Conservation (phyloP, 2,113 vertebrate species). For the Pleuronectes platessa region DNA sequence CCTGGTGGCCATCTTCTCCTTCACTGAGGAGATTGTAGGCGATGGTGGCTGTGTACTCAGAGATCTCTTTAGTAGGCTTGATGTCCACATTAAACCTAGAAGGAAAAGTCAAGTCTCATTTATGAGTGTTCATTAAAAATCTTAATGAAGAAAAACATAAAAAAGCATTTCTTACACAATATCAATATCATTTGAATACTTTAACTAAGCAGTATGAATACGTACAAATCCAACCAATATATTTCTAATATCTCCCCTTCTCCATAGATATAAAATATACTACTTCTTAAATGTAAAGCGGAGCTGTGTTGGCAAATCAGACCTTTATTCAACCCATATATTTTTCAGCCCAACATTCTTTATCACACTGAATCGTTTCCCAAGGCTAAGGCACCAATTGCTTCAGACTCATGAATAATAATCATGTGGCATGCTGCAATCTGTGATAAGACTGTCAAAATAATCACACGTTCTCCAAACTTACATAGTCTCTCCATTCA, state of each 20-base stretch:
- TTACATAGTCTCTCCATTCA: constrained; percentile 86
- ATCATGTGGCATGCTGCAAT: not conserved
- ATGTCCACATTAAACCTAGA: constrained; percentile 86
- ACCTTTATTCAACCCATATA: too few relatives aligned
- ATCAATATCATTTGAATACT: too few relatives aligned
- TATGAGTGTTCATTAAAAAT: not conserved
- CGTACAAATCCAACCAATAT: too few relatives aligned
- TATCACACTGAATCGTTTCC: too few relatives aligned
- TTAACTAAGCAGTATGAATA: too few relatives aligned
- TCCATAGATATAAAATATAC: not conserved
- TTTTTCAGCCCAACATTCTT: too few relatives aligned
- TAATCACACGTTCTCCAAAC: constrained; percentile 28
- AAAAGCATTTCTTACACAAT: too few relatives aligned
- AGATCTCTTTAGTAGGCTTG: constrained; percentile 81
- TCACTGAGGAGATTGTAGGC: constrained; percentile 80
- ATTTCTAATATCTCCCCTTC: too few relatives aligned
- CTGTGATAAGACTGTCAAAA: constrained; percentile 1
- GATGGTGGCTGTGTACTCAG: constrained; percentile 86
- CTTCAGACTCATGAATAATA: not conserved
- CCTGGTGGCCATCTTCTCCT: constrained; percentile 76
- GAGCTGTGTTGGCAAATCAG: too few relatives aligned
- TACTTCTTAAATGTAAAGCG: not conserved
- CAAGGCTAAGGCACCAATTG: too few relatives aligned
- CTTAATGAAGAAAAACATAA: not conserved
- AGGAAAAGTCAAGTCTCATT: constrained; percentile 4